Percentiles rank a stretch among this genome's conserved stretches.
Conservation (phyloP, 2,797 vertebrate species). For the Tapirus indicus region DNA sequence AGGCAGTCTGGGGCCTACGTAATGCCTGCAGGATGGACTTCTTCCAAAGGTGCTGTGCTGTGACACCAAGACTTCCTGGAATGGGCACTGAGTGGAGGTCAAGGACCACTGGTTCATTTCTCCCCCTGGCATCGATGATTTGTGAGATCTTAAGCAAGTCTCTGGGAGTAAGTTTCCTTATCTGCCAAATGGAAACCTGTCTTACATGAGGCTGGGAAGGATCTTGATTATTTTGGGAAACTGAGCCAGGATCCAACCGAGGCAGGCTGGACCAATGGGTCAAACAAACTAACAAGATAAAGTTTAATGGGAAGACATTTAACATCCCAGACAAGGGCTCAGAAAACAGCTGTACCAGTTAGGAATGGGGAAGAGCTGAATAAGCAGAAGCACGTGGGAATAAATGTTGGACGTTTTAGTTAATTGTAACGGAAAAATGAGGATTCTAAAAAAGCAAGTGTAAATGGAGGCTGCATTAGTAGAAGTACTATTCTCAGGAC, state of each 20-base stretch:
- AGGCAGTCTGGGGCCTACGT: background rate
- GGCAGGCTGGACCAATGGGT: background rate
- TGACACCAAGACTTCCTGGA: background rate
- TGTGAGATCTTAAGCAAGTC: background rate
- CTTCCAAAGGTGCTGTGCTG: background rate
- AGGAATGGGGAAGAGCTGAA: background rate
- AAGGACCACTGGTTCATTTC: background rate
- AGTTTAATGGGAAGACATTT: slow-evolving; percentile 38
- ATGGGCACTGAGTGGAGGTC: background rate
- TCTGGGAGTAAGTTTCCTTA: background rate
- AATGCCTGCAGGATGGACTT: background rate
- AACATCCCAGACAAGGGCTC: background rate
- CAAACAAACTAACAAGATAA: background rate
- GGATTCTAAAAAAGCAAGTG: background rate
- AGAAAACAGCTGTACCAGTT: background rate
- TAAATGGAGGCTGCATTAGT: background rate
- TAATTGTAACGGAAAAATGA: background rate
- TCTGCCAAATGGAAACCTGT: background rate
- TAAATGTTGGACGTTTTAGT: background rate
- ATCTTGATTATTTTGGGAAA: slow-evolving; percentile 15
- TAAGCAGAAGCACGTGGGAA: background rate
- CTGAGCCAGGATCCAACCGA: background rate
- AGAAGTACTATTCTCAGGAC: background rate
- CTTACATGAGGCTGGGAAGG: background rate
- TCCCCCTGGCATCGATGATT: background rate